Evolutionary conservation across 2,797 vertebrate species (phyloP), one percentile per base, ranked within the genome.

Genomic region (Takifugu rubripes): DNA sequence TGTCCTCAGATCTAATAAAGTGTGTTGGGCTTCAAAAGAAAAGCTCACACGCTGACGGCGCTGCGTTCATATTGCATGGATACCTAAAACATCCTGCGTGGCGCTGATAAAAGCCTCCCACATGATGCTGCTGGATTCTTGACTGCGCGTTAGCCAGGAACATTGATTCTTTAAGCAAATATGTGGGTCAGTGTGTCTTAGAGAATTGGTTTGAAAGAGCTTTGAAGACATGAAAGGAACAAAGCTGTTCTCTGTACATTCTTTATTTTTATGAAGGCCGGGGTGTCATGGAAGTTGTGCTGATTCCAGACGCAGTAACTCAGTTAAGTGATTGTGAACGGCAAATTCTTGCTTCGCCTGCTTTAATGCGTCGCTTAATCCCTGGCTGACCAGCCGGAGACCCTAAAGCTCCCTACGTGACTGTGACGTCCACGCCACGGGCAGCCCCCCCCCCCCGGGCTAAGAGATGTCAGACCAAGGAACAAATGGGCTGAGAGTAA

Each of bases 301-400:
- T 25, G 44, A 64, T 53, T 77, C 36, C 31, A 25, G 54, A 68
- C 42, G 2, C 33, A 24, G 7, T 59, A 26, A 65, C 67, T 46
- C 50, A 9, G 67, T 58, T 75, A 83, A 82, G 50, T 0, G 78
- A 87, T 84, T 87, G 6, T 46, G 52, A 65, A 60, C 27, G 62
- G 52, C 46, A 56, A 72, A 79, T 81, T 84, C 74, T 54, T 72
- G 52, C 65, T n/a, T 52, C 14, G 17, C 77, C 74, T 59, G 66
- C 64, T 65, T 51, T 25, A 24, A 44, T 3, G 57, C 57, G 56
- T 65, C 52, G 40, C 65, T 7, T 33, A 29, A 64, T 21, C 17
- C 56, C 49, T 36, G 24, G 53, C 12, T 7, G 55, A 54, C 57
- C 64, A 44, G 67, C 60, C 68, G 59, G 6, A 36, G 6, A 31